Evolutionary conservation across 2,888 invertebrate genomes (phyloP).

Genomic region (Ecliptopera silaceata): DNA sequence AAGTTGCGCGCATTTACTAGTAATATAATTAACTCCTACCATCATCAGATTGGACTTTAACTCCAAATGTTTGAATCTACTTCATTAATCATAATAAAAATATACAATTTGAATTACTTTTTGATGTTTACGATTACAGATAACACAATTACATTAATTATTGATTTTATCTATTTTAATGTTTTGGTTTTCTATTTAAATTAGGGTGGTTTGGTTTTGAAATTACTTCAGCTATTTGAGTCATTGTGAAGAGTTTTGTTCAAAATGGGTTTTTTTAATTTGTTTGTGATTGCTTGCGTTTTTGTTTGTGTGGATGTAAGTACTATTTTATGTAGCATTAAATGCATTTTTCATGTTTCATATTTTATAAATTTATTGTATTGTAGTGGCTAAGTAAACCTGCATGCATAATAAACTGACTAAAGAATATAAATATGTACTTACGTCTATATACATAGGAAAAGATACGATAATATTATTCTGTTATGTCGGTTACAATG

Average conservation of each 20-base stretch:
- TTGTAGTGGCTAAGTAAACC: too few relatives aligned
- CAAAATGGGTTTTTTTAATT: conserved; percentile 24
- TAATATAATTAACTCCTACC: too few relatives aligned
- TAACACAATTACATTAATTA: conserved; percentile 19
- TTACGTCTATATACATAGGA: too few relatives aligned
- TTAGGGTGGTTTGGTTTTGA: conserved; percentile 2
- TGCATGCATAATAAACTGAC: too few relatives aligned
- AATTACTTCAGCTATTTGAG: not conserved
- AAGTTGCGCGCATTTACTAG: too few relatives aligned
- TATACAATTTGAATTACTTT: conserved; percentile 10
- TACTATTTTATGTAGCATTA: not conserved
- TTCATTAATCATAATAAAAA: not conserved
- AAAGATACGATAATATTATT: too few relatives aligned
- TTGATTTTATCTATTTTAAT: conserved; percentile 25
- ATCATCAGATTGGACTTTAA: not conserved
- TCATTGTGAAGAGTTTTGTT: conserved; percentile 1
- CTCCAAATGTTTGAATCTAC: not conserved
- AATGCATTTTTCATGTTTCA: too few relatives aligned
- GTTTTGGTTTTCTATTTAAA: conserved; percentile 17
- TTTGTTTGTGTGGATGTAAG: conserved; percentile 26
- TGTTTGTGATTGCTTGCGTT: conserved; percentile 18
- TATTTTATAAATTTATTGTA: too few relatives aligned
- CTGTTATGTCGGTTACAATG: too few relatives aligned
- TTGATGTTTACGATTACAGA: conserved; percentile 17
- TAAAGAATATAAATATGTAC: too few relatives aligned